Conservation (phyloP, 2,113 vertebrate species). For the Poeciliopsis occidentalis region DNA sequence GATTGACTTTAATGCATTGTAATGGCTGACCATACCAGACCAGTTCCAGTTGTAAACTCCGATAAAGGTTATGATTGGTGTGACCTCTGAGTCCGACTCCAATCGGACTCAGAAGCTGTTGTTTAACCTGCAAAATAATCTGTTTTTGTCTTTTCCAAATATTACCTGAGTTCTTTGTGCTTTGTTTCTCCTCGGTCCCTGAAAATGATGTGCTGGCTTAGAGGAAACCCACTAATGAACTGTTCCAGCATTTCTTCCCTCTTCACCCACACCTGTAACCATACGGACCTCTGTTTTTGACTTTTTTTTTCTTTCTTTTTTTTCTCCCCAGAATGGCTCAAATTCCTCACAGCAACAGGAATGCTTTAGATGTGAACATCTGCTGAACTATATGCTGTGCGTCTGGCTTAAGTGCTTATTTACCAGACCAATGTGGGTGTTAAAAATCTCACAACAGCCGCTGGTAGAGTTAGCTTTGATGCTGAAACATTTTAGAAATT, state of each 20-base stretch:
- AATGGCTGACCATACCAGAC: too few species aligned
- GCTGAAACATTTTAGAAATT: constrained; percentile 8
- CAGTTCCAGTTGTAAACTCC: too few species aligned
- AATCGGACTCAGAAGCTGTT: not conserved
- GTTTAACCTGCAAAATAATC: not conserved
- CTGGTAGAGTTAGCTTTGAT: constrained; percentile 10
- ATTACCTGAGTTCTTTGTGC: not conserved
- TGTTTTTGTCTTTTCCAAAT: not conserved
- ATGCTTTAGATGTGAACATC: constrained; percentile 70
- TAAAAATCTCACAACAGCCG: constrained; percentile 32
- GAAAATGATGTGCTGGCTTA: constrained; percentile 24
- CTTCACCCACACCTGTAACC: too few species aligned
- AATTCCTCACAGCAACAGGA: constrained; percentile 65
- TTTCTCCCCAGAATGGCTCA: constrained; percentile 69
- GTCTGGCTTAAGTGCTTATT: constrained; percentile 47
- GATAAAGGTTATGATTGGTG: too few species aligned
- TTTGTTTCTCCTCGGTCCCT: not conserved
- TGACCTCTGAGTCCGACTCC: too few species aligned
- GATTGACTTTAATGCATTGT: too few species aligned
- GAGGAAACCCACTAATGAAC: constrained; percentile 34
- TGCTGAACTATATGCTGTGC: constrained; percentile 28
- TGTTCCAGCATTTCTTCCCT: constrained; percentile 2
- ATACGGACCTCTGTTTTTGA: too few species aligned
- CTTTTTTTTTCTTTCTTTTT: constrained; percentile 54
- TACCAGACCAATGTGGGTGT: constrained; percentile 10